Evolutionary conservation across 2,113 vertebrate species (phyloP).

Genomic region (Bufo gargarizans): DNA sequence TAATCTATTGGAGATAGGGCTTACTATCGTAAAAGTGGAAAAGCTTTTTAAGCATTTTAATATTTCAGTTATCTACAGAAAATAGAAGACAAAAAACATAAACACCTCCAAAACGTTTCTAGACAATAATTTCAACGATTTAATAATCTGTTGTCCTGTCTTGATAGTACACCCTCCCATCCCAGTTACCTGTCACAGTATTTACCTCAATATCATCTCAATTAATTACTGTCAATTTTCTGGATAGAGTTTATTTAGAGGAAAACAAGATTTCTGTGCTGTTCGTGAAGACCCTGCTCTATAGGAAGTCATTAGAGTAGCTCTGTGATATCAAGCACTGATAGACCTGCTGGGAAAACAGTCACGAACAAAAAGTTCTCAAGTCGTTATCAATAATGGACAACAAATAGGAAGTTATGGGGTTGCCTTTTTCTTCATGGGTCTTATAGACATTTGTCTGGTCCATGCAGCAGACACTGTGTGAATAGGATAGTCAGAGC

Average conservation of each 20-base stretch:
- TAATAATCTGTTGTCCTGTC: background rate
- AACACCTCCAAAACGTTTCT: constrained; percentile 1
- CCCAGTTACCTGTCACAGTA: background rate
- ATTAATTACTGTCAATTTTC: constrained; percentile 18
- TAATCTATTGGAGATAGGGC: too few species aligned
- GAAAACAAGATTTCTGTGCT: constrained; percentile 25
- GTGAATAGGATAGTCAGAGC: too few species aligned
- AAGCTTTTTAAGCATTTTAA: background rate
- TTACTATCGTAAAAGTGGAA: too few species aligned
- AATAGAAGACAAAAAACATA: background rate
- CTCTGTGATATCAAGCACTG: background rate
- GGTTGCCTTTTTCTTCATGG: background rate
- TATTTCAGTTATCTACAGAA: background rate
- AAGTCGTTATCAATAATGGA: background rate
- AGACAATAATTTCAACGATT: background rate
- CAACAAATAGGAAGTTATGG: background rate
- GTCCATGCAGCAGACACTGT: too few species aligned
- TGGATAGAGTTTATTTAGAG: constrained; percentile 1
- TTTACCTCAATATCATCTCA: background rate
- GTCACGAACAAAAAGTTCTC: constrained; percentile 16
- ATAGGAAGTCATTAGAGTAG: constrained; percentile 1
- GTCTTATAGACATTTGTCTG: too few species aligned
- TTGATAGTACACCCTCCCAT: background rate
- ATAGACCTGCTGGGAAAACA: background rate
- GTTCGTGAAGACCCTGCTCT: background rate